Conservation (phyloP, 2,797 vertebrate genomes). For the Enteromius viviparus region DNA sequence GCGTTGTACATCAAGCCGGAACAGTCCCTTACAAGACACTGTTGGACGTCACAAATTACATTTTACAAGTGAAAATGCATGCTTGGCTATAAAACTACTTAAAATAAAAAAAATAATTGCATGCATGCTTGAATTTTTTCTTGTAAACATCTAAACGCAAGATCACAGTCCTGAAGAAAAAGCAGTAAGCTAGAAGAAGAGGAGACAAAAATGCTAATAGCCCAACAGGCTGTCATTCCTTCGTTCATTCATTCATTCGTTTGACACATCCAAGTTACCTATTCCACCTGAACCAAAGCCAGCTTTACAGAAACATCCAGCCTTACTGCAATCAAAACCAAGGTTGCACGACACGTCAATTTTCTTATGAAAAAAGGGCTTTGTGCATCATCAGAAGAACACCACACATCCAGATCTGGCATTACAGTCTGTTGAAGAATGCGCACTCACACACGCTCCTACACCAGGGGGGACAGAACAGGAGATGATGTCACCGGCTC, state of each 20-base stretch:
- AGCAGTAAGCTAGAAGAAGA: not conserved
- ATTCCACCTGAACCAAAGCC: not conserved
- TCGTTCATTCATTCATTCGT: not conserved
- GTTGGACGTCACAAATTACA: not conserved
- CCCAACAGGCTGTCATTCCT: not conserved
- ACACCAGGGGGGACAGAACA: slow-evolving; percentile 24
- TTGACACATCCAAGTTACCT: not conserved
- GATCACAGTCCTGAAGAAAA: not conserved
- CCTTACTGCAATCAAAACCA: not conserved
- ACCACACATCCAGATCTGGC: slow-evolving; percentile 6
- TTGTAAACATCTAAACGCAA: not conserved
- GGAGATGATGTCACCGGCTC: slow-evolving; percentile 60
- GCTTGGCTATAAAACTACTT: not conserved
- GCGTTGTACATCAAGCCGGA: not conserved
- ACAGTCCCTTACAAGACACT: not conserved
- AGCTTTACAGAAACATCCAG: not conserved
- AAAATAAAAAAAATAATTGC: too few relatives aligned
- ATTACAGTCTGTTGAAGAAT: slow-evolving; percentile 48
- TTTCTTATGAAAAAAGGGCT: not conserved
- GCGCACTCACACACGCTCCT: slow-evolving; percentile 31
- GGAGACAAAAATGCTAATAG: slow-evolving; percentile 16
- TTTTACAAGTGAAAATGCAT: not conserved
- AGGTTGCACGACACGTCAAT: not conserved
- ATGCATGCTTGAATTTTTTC: not conserved
- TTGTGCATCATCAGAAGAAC: slow-evolving; percentile 6